phyloP scores from a whole-genome alignment of 2,113 vertebrate genomes.

The Rhinopomastus cyanomelas region DNA sequence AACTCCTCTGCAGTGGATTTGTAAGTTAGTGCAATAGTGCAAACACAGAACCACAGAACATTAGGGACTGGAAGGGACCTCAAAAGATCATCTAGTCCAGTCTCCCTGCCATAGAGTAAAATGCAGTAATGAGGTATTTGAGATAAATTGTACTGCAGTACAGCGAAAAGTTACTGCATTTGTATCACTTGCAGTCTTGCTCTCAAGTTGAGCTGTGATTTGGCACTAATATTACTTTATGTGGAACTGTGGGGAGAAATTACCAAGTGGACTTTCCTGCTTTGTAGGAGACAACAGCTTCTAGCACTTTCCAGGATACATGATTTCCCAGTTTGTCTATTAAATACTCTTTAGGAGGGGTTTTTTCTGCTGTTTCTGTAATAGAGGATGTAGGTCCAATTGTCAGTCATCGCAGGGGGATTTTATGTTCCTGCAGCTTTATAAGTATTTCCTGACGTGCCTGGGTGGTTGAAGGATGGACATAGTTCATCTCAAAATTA shows the following conservation, averaged over 20 bases:
- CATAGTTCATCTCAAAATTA: background rate
- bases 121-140: background rate
- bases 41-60: no score
- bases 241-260: background rate
- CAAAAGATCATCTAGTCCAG: no score
- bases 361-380: background rate
- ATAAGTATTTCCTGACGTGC: fast-evolving
- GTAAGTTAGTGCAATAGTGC: background rate
- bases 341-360: background rate
- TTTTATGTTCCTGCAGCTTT: background rate
- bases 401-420: background rate
- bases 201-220: background rate
- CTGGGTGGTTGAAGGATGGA: background rate
- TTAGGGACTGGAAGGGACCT: no score
- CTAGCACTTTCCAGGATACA: background rate
- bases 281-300: background rate
- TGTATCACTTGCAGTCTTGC: background rate
- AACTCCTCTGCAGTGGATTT: background rate
- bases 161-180: background rate
- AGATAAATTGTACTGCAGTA: background rate
- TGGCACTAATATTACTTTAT: background rate
- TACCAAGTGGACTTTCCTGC: background rate
- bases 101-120: no score
- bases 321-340: background rate
- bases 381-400: background rate